Evolutionary conservation across 2,797 vertebrate species (phyloP).

Genomic region (Petrocephalus schoutedeni): DNA sequence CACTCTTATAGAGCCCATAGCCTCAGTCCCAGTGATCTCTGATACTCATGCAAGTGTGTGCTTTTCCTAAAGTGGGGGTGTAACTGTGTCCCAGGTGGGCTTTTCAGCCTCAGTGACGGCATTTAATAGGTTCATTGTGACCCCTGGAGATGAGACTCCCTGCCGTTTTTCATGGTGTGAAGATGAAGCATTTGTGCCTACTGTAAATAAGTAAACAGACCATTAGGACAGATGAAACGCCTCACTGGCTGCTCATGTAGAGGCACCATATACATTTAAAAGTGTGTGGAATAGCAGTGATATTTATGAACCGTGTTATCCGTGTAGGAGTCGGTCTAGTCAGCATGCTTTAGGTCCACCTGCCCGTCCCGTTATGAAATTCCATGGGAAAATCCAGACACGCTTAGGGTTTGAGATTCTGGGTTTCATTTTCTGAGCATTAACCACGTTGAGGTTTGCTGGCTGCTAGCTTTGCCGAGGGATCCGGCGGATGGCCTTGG

Average conservation of each 20-base stretch:
- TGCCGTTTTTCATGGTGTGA: conserved; percentile 37
- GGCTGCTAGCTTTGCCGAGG: not conserved
- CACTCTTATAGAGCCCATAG: not conserved
- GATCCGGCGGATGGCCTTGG: not conserved
- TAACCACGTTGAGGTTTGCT: not conserved
- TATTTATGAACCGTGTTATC: conserved; percentile 49
- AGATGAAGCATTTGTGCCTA: conserved; percentile 33
- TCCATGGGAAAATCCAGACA: not conserved
- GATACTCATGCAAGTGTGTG: conserved; percentile 1
- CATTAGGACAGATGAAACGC: not conserved
- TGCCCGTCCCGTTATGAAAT: not conserved
- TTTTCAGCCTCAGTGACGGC: not conserved
- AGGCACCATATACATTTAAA: conserved; percentile 43
- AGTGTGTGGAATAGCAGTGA: conserved; percentile 45
- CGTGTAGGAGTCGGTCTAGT: conserved; percentile 13
- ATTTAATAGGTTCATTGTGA: not conserved
- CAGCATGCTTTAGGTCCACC: conserved; percentile 12
- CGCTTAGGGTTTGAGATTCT: not conserved
- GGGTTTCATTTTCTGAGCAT: not conserved
- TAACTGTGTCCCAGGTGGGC: not conserved
- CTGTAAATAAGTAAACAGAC: conserved; percentile 1
- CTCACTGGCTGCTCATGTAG: conserved; percentile 13
- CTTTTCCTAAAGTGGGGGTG: not conserved
- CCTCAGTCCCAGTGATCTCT: not conserved
- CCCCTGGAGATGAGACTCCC: not conserved